phyloP scores from a whole-genome alignment of 2,888 invertebrate species.

The Emmelina monodactyla region DNA sequence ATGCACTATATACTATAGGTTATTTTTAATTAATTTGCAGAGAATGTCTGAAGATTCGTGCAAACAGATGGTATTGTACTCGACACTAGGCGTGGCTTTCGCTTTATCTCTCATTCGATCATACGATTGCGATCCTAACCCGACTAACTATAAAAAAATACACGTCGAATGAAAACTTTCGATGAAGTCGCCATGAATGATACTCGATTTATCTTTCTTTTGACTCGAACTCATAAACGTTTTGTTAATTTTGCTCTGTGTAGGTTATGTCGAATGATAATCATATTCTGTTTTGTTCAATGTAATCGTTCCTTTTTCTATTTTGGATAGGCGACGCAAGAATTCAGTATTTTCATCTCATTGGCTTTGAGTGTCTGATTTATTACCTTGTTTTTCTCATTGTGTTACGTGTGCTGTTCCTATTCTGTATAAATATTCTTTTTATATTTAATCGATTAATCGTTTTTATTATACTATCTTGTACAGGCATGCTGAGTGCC shows the following conservation, averaged over 20 bases:
- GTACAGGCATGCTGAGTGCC: conserved; percentile 1
- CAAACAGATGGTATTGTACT: conserved; percentile 79
- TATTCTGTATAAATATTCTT: conserved; percentile 4
- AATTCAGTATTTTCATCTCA: conserved; percentile 31
- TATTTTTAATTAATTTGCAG: conserved; percentile 75
- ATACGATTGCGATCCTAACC: conserved; percentile 57
- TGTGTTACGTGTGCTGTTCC: conserved; percentile 21
- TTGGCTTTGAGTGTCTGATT: conserved; percentile 57
- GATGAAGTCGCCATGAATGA: conserved; percentile 20
- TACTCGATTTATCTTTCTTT: conserved; percentile 26
- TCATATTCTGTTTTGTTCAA: conserved; percentile 43
- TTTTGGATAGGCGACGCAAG: conserved; percentile 7
- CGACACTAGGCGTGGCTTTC: conserved; percentile 62
- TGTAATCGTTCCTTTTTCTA: conserved; percentile 37
- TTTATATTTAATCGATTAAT: not conserved
- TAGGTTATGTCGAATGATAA: conserved; percentile 47
- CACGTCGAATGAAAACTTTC: not conserved
- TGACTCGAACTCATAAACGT: conserved; percentile 32
- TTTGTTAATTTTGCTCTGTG: conserved; percentile 57
- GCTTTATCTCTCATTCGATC: conserved; percentile 58
- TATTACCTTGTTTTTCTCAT: conserved; percentile 19
- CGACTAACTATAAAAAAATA: conserved; percentile 41
- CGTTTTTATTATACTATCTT: not conserved
- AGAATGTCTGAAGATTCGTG: conserved; percentile 84
- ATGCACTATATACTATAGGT: conserved; percentile 34